Base-by-base conservation (phyloP, 2,888 invertebrate genomes). In the Melieria omissa region DNA sequence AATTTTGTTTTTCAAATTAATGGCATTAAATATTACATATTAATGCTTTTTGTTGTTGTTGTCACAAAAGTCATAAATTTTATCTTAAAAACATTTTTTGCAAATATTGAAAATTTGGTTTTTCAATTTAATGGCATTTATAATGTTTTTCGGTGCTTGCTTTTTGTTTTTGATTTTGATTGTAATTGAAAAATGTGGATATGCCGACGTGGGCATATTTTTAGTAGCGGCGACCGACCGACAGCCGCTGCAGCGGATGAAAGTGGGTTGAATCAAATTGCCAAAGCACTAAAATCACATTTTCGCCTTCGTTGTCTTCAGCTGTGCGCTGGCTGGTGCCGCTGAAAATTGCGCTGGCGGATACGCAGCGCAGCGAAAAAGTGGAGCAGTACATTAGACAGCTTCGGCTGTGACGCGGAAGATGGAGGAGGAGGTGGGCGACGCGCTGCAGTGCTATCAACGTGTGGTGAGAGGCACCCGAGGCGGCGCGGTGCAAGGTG, bases 221-320 rank as follows among this genome's bases (percentile, higher is more conserved):
- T 54, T 55, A 61, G 64, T 29, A 9, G 29, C 12, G 10, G 41
- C 8, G 62, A 62, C 29, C 8, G 62, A 62, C 29, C 29, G 29
- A 29, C 29, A 29, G 54, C 29, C 41, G 52, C 29, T 65, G 66
- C 55, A 61, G 47, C 71, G 71, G 63, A 66, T 71, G 63, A 71
- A 71, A 71, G 71, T 71, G 71, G 71, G 71, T 47, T 67, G 71
- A 62, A 49, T 71, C 44, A 63, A 71, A 66, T 71, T 71, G 63
- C 55, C 14, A 8, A 49, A 10, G 49, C 49, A 49, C 8, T 49
- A 12, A 49, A 29, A 29, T 29, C 29, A 29, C 29, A 29, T 29
- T 29, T 29, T 29, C 29, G 52, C 5, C 14, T 52, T 52, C 5
- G 52, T 52, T 52, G 12, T 49, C 12, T 49, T 49, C 49, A 49